Evolutionary conservation across 2,888 invertebrate genomes (phyloP), one percentile per base, ranked within the genome.

Genomic region (Amaurobius ferox): DNA sequence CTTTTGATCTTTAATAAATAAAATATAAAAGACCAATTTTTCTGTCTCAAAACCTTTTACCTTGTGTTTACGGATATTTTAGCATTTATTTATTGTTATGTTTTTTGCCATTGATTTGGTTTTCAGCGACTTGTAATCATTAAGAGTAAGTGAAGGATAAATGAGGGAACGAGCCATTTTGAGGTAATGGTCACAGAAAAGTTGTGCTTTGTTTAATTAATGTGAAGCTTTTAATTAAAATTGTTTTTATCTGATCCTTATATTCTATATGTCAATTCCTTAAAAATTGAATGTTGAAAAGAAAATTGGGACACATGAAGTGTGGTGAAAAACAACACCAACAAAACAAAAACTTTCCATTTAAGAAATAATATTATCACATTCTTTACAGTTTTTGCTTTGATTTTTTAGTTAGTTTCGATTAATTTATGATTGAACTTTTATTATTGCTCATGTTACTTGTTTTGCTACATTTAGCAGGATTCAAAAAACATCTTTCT

Each of bases 141-240:
- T 79, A 73, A 79, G 48, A 66, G n/a, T 67, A 30, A 48, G 48
- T 79, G 79, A 79, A 48, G 72, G 72, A 72, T 66, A 67, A 79
- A 44, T 40, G 66, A 55, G 66, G 48, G 29, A 66, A 79, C 44
- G 44, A 79, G 73, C 72, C 66, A 79, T 72, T 64, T 72, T 79
- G 35, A 48, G 64, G 66, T 72, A 79, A 72, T 71, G 35, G 79
- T 79, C 79, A 79, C 79, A 72, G 35, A 73, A 66, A 28, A 79
- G 79, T 79, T 79, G 64, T 55, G 72, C 71, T 39, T 19, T 11
- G 40, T 48, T 79, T 79, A 79, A 79, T 79, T 79, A 79, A 55
- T 79, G 79, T 64, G 28, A 35, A 71, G 64, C 66, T 79, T 73
- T 72, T 48, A 66, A 72, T 72, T 79, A 72, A 48, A 73, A 79